Evolutionary conservation across 2,797 vertebrate genomes (phyloP).

Genomic region (Antrozous pallidus): DNA sequence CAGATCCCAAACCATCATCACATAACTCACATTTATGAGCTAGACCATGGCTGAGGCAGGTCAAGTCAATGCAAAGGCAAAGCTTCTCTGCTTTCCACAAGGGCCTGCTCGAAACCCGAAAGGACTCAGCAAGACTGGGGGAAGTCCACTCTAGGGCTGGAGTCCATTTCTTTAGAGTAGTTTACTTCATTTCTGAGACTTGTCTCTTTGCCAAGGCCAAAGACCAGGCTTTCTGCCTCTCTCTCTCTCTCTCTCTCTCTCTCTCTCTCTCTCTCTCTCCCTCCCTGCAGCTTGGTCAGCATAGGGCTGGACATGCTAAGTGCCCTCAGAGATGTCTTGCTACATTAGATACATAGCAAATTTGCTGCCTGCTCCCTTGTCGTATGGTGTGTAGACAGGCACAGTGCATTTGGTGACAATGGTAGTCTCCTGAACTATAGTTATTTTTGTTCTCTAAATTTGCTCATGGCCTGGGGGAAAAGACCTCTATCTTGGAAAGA

Average conservation of each 20-base stretch:
- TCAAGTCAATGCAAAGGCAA: background rate
- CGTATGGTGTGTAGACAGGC: accelerated
- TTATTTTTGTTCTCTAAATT: background rate
- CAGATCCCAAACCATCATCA: background rate
- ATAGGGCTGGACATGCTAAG: background rate
- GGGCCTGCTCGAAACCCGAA: background rate
- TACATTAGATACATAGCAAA: background rate
- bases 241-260: background rate
- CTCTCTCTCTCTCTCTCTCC: background rate
- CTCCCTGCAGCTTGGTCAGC: background rate
- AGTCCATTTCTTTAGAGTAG: background rate
- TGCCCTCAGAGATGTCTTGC: background rate
- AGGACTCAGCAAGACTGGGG: background rate
- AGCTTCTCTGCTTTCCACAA: background rate
- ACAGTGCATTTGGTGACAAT: background rate
- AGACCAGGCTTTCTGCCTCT: background rate
- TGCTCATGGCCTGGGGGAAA: background rate
- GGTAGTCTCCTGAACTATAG: background rate
- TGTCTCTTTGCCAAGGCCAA: background rate
- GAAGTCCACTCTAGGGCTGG: too few relatives aligned
- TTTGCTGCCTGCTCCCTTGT: background rate
- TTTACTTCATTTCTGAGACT: background rate
- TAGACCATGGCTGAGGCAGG: background rate
- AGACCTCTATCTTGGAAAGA: background rate
- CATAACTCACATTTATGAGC: background rate